Evolutionary conservation across 2,888 invertebrate genomes (phyloP).

Genomic region (Chrysolina haemoptera): DNA sequence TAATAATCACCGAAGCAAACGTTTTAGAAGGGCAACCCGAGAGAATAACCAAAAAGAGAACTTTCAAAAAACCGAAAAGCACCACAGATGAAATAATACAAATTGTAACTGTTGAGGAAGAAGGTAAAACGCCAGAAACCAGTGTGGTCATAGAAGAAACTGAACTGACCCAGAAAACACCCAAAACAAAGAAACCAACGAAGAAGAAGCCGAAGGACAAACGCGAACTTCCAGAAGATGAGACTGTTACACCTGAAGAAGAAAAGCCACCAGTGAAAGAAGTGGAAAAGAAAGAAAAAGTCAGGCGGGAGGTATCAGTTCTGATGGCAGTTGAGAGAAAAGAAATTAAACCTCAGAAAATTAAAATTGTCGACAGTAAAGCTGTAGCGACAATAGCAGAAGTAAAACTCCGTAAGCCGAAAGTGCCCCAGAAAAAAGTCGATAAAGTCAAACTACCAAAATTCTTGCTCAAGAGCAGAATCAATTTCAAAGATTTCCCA

Average conservation of each 20-base stretch:
- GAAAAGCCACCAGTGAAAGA: slow-evolving; percentile 64
- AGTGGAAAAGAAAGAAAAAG: slow-evolving; percentile 65
- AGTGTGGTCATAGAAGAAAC: slow-evolving; percentile 64
- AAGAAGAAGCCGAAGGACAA: slow-evolving; percentile 44
- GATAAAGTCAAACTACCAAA: slow-evolving; percentile 73
- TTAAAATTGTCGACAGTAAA: slow-evolving; percentile 74
- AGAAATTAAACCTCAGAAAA: slow-evolving; percentile 74
- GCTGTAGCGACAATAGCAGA: slow-evolving; percentile 72
- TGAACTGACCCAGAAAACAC: slow-evolving; percentile 37
- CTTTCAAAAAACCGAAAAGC: slow-evolving; percentile 60
- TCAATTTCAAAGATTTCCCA: slow-evolving; percentile 73
- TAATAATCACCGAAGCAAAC: slow-evolving; percentile 54
- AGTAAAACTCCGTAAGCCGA: slow-evolving; percentile 75
- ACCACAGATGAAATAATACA: slow-evolving; percentile 67
- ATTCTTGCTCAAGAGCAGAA: slow-evolving; percentile 80
- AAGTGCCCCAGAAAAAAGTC: slow-evolving; percentile 61
- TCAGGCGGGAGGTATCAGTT: slow-evolving; percentile 59
- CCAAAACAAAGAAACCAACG: slow-evolving; percentile 47
- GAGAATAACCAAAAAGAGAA: slow-evolving; percentile 59
- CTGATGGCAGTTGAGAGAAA: slow-evolving; percentile 69
- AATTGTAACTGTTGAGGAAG: slow-evolving; percentile 70
- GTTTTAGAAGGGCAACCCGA: slow-evolving; percentile 52
- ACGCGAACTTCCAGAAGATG: slow-evolving; percentile 46
- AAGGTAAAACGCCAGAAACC: slow-evolving; percentile 69
- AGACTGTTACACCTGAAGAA: slow-evolving; percentile 62